phyloP scores from a whole-genome alignment of 2,113 vertebrate species.

The Xerus inauris region DNA sequence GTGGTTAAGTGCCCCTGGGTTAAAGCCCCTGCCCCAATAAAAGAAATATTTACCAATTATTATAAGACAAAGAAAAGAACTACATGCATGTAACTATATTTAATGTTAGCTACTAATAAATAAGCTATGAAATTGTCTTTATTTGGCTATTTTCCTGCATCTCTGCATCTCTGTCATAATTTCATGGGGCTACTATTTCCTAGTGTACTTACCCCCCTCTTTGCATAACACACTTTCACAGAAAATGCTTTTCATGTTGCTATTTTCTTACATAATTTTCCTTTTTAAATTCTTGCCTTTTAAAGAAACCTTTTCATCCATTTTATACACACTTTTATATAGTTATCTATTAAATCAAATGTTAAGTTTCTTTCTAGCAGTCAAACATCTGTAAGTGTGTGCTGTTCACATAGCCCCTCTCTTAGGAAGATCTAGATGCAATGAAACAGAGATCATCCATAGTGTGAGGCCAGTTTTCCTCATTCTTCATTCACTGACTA shows the following conservation, averaged over 20 bases:
- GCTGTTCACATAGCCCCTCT: accelerated
- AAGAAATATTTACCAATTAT: neutral
- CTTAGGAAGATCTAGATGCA: neutral
- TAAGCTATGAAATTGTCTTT: neutral
- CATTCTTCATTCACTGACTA: neutral
- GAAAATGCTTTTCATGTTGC: neutral
- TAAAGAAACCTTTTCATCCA: neutral
- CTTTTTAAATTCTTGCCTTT: neutral
- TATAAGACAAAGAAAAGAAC: neutral
- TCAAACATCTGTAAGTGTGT: neutral
- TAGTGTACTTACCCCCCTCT: too few relatives aligned
- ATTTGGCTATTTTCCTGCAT: neutral
- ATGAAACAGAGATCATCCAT: neutral
- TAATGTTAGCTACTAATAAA: neutral
- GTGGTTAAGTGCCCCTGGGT: too few relatives aligned
- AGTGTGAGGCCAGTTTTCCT: neutral
- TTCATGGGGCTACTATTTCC: neutral
- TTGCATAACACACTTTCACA: neutral
- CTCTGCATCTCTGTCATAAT: neutral
- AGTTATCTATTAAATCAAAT: neutral
- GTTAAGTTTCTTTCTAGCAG: neutral
- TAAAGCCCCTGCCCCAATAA: too few relatives aligned
- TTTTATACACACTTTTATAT: neutral
- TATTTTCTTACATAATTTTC: neutral
- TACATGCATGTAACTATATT: neutral